Evolutionary conservation across 2,113 vertebrate genomes (phyloP).

Genomic region (Sinocyclocheilus grahami): DNA sequence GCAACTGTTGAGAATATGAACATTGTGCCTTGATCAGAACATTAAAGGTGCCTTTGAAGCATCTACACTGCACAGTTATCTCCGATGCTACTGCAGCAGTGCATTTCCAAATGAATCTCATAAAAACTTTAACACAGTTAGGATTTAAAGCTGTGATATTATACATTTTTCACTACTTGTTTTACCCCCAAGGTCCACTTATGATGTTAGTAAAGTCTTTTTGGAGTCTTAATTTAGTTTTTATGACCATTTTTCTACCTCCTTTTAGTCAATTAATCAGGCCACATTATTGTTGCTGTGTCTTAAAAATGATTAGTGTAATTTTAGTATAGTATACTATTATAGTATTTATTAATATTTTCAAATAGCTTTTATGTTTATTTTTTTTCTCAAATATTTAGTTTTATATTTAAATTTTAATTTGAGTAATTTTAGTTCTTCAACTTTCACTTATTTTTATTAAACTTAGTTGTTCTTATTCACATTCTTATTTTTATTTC

Average conservation of each 20-base stretch:
- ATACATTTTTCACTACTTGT: background rate
- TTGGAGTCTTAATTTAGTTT: background rate
- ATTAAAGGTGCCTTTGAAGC: constrained; percentile 1
- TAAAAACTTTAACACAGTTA: background rate
- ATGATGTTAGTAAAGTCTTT: background rate
- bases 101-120: constrained; percentile 2
- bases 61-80: background rate
- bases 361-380: background rate
- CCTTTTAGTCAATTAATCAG: background rate
- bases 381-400: background rate
- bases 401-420: too few relatives aligned
- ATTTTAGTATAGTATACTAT: background rate
- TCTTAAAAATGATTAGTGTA: background rate
- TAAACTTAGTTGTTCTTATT: background rate
- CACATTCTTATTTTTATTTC: background rate
- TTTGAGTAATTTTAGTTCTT: background rate
- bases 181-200: background rate
- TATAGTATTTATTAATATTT: background rate
- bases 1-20: constrained; percentile 20
- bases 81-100: background rate
- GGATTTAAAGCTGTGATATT: background rate
- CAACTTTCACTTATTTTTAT: background rate
- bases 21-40: background rate
- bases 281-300: background rate
- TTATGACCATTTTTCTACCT: background rate